These are phyloP conservation scores for Lithophane leautieri DNA, from an alignment of 2,888 invertebrate genomes.

Conservation along the genomic window DNA sequence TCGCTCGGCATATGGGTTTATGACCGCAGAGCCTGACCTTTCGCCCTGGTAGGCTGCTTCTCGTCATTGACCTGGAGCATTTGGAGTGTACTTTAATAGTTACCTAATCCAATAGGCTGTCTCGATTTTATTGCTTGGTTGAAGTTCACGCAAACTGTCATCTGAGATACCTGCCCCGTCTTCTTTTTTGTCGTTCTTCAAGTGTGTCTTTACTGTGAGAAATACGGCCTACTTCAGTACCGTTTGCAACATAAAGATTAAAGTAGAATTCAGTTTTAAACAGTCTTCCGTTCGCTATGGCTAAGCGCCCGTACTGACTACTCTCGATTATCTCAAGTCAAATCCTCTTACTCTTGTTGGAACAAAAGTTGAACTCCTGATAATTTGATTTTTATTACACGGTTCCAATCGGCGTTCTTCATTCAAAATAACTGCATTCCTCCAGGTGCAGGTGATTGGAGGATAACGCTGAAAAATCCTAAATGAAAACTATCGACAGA, in stretches of 20 bases:
- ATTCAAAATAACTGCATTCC: background rate
- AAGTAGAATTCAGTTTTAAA: background rate
- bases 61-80: conserved; percentile 50
- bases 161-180: background rate
- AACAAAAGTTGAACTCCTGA: background rate
- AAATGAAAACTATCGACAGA: background rate
- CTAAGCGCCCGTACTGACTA: background rate
- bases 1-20: conserved; percentile 43
- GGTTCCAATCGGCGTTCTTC: background rate
- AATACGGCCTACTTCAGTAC: background rate
- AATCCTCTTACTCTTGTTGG: no score
- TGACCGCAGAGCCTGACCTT: conserved; percentile 49
- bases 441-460: no score
- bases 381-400: background rate
- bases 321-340: background rate
- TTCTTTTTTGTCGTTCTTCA: background rate
- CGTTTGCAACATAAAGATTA: background rate
- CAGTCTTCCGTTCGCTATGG: background rate
- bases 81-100: conserved; percentile 18
- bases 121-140: conserved; percentile 4
- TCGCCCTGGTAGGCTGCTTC: conserved; percentile 37
- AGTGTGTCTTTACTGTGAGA: background rate
- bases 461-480: background rate
- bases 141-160: background rate
- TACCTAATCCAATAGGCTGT: background rate